phyloP scores from a whole-genome alignment of 1,140 invertebrate genomes.

The Thaumatotibia leucotreta region DNA sequence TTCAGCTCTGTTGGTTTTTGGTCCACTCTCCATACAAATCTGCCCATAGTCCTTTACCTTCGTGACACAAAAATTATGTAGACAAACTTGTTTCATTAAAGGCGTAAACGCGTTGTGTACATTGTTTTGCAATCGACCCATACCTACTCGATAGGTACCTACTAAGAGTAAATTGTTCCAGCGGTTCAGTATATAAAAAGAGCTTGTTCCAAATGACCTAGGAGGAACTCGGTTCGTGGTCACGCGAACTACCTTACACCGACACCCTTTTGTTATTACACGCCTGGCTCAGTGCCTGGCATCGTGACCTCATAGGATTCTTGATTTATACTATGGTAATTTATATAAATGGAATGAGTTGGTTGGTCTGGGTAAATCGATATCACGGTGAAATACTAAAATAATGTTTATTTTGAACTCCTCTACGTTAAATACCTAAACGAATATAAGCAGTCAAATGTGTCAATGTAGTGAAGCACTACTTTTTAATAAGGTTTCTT shows the following conservation, averaged over 20 bases:
- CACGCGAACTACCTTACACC: slow-evolving; percentile 61
- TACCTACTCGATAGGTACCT: too few relatives aligned
- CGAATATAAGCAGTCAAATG: too few relatives aligned
- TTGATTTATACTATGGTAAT: slow-evolving; percentile 34
- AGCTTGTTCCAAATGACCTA: slow-evolving; percentile 43
- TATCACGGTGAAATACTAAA: neutral
- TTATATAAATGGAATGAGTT: neutral
- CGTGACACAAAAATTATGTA: too few relatives aligned
- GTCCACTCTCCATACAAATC: too few relatives aligned
- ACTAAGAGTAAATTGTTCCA: neutral
- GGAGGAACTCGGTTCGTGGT: slow-evolving; percentile 45
- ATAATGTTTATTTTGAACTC: neutral
- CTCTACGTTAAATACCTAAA: too few relatives aligned
- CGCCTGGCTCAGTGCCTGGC: slow-evolving; percentile 31
- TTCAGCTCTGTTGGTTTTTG: too few relatives aligned
- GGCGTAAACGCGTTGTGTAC: too few relatives aligned
- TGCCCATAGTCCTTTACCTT: too few relatives aligned
- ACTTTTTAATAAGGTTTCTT: too few relatives aligned
- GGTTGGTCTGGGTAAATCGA: neutral
- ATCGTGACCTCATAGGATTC: slow-evolving; percentile 41
- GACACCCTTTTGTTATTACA: slow-evolving; percentile 44
- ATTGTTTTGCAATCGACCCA: too few relatives aligned
- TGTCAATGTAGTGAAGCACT: too few relatives aligned
- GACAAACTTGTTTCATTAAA: too few relatives aligned
- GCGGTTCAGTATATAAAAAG: neutral